Evolutionary conservation across 37 sponge, comb jelly and placozoan genomes (phyloP).

Genomic region (Corticium candelabrum): DNA sequence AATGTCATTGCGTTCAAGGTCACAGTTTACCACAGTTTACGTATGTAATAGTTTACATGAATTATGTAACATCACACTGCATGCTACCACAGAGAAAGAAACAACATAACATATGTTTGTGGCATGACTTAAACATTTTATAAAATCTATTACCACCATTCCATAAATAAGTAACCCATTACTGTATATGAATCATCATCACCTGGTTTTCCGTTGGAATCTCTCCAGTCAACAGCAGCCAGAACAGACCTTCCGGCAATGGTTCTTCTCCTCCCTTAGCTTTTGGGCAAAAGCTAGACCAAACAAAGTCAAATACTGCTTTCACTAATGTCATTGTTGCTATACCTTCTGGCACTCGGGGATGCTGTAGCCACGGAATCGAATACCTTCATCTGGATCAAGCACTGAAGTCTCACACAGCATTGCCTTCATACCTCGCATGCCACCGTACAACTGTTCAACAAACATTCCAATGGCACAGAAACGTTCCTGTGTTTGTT

Average conservation of each 20-base stretch:
- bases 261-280: constrained; percentile 87
- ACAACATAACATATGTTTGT: too few relatives aligned
- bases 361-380: constrained; percentile 93
- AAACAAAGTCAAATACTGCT: too few relatives aligned
- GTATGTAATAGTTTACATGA: too few relatives aligned
- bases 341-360: constrained; percentile 90
- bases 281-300: too few relatives aligned
- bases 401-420: constrained; percentile 96
- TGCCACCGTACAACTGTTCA: constrained; percentile 88
- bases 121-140: too few relatives aligned
- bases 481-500: neutral
- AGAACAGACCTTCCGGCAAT: constrained; percentile 95
- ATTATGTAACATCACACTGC: too few relatives aligned
- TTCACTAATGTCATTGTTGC: too few relatives aligned
- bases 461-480: neutral
- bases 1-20: too few relatives aligned
- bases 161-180: too few relatives aligned
- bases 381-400: constrained; percentile 93
- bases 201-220: constrained; percentile 86
- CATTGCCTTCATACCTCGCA: constrained; percentile 90
- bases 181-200: neutral
- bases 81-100: too few relatives aligned
- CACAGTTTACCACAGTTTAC: too few relatives aligned
- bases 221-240: constrained; percentile 87
- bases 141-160: too few relatives aligned